phyloP scores from a whole-genome alignment of 2,888 invertebrate species.

The Andrena bicolor region DNA sequence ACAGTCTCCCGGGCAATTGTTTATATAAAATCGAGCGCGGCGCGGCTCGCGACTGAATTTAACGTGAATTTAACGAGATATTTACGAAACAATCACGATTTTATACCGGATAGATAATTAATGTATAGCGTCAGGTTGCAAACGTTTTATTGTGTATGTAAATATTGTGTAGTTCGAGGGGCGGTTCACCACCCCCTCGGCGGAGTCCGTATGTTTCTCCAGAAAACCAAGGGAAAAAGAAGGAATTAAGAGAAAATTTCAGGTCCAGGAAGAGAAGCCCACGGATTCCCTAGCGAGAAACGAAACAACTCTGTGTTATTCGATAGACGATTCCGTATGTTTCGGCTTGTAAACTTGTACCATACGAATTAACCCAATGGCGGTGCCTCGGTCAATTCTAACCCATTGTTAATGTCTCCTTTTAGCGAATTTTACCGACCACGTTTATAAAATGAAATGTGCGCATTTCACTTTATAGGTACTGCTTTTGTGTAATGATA shows the following conservation, averaged over 20 bases:
- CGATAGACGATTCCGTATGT: constrained; percentile 65
- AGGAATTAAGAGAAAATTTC: constrained; percentile 9
- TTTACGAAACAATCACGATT: constrained; percentile 79
- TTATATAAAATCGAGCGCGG: constrained; percentile 27
- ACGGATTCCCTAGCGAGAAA: constrained; percentile 52
- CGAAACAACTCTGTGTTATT: constrained; percentile 46
- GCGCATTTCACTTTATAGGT: too few species aligned
- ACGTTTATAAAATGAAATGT: too few species aligned
- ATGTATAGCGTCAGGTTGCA: constrained; percentile 71
- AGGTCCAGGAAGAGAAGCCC: constrained; percentile 50
- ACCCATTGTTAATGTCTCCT: background rate
- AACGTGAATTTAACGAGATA: constrained; percentile 49
- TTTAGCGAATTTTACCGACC: background rate
- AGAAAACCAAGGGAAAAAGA: background rate
- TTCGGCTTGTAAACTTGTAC: constrained; percentile 66
- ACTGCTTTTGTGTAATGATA: too few species aligned
- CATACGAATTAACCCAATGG: constrained; percentile 53
- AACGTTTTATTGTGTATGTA: constrained; percentile 74
- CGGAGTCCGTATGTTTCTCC: constrained; percentile 60
- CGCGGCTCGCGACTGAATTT: constrained; percentile 49
- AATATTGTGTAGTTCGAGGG: constrained; percentile 70
- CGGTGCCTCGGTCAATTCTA: constrained; percentile 30
- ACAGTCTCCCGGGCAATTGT: constrained; percentile 50
- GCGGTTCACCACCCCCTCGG: constrained; percentile 37
- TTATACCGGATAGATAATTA: constrained; percentile 79